Evolutionary conservation across 2,113 vertebrate genomes (phyloP), one percentile per base, ranked within the genome.

Genomic region (Mesitornis unicolor): DNA sequence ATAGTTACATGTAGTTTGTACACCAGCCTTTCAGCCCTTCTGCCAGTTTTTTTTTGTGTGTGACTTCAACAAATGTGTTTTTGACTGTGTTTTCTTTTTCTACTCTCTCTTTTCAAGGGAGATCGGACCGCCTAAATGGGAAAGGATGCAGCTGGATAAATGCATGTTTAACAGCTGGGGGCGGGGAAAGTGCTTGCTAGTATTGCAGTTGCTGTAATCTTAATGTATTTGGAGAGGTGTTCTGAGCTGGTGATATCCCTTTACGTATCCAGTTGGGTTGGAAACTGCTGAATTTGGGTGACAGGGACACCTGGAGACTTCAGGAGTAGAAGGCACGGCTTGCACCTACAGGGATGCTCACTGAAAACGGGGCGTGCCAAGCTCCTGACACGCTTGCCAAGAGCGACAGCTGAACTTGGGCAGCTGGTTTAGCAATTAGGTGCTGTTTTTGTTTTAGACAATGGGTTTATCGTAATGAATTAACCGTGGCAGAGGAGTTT

Each of bases 341-440:
- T 54, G 60, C 42, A 60, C 42, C 42, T 68, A 20, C n/a, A 11
- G 81, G 74, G 92, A 33, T 50, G 51, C 47, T 80, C 16, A 20
- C 57, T 79, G 81, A n/a, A 80, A 84, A 68, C 0, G 4, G 69
- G 54, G 38, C 4, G 0, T 63, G 36, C 54, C 20, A 54, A 43
- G 82, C 77, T 93, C 86, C 83, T 87, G 90, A 35, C 9, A 8
- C 0, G 7, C 88, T 86, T 90, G 88, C 96, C 86, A 78, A 88
- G 51, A 96, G 83, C 67, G 35, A 68, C 16, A 20, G 80, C 85
- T 77, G 51, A 87, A 77, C 80, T 73, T 67, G 70, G 57, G 82
- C 90, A 86, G 93, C 92, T 96, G 92, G 75, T 94, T 95, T 92
- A 94, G 96, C 90, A 84, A 89, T 96, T 88, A 90, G 35, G 82